Evolutionary conservation across 2,888 invertebrate genomes (phyloP), one percentile per base, ranked within the genome.

Genomic region (Poecilobothrus nobilitatus): DNA sequence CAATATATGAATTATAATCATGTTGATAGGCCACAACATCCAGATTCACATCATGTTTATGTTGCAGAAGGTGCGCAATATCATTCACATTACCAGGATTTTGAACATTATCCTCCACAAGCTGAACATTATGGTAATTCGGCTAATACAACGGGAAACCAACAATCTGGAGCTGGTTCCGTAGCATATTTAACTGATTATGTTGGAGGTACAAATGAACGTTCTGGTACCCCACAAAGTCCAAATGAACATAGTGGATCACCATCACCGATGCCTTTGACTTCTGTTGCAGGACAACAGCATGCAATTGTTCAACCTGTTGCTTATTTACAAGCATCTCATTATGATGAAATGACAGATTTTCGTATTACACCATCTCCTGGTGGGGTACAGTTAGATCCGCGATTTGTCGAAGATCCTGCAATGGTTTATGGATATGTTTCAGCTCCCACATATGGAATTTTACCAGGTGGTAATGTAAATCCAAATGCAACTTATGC

Each of bases 361-460:
- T 89, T 88, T 79, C 84, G 88, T 73, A 86, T 88, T 73, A 87
- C 88, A 70, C 88, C 88, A 69, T 86, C 88, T 72, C 87, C 87
- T 63, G 87, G 87, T 63, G 78, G 79, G 70, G 85, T 82, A 66
- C 83, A 83, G 15, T 83, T 86, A 72, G 89, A 89, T 76, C 85
- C 88, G 74, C 86, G 87, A 75, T 89, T 88, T 72, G 82, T 83
- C 75, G 88, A 88, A 73, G 88, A 88, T 74, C 83, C 86, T 65
- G 76, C 79, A 5, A 84, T 88, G 68, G 86, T 88, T 66, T 89
- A 88, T 74, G 88, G 88, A 70, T 89, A 86, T 76, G 87, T 87
- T 44, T 86, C 88, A 68, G 87, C 87, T 72, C 85, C 86, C 66
- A 87, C 86, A 27, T 88, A 88, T 74, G 86, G 86, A 65, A 65